Percentiles rank a stretch among this genome's conserved stretches.
phyloP scores from a whole-genome alignment of 2,888 invertebrate species.

The Darwinula stevensoni region DNA sequence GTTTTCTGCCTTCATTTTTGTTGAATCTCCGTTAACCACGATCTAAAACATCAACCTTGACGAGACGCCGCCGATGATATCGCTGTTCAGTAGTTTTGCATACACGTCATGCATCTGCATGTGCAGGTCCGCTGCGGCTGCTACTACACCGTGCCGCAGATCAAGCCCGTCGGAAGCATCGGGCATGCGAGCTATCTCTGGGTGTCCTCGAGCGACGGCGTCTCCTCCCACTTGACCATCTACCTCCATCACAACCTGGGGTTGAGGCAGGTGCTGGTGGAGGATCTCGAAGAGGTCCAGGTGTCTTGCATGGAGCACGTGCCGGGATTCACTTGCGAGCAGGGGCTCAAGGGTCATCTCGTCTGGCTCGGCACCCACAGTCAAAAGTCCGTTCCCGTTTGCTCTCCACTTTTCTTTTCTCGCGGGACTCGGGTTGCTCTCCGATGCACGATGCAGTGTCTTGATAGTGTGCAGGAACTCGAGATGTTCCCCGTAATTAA shows the following conservation, averaged over 20 bases:
- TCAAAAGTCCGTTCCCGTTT: constrained; percentile 21
- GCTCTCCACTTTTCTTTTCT: no score
- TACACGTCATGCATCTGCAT: no score
- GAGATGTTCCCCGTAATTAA: no score
- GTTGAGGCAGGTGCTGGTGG: constrained; percentile 4
- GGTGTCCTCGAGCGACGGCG: constrained; percentile 55
- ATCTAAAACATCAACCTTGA: no score
- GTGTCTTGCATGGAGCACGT: constrained; percentile 59
- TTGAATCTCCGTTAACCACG: no score
- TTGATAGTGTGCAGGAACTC: no score
- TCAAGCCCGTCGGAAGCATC: constrained; percentile 24
- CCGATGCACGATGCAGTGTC: no score
- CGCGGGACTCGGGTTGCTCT: no score
- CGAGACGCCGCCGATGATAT: no score
- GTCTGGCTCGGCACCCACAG: constrained; percentile 85
- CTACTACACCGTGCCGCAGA: constrained; percentile 31
- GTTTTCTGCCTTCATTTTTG: no score
- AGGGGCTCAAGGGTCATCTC: constrained; percentile 14
- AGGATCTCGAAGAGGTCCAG: constrained; percentile 31
- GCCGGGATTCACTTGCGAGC: constrained; percentile 24
- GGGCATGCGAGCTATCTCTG: constrained; percentile 45
- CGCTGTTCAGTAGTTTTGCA: no score
- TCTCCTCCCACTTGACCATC: constrained; percentile 28
- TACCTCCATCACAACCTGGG: constrained; percentile 38
- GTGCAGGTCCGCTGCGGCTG: constrained; percentile 74